Conservation (phyloP, 2,797 vertebrate species). For the Urosaurus nigricauda region DNA sequence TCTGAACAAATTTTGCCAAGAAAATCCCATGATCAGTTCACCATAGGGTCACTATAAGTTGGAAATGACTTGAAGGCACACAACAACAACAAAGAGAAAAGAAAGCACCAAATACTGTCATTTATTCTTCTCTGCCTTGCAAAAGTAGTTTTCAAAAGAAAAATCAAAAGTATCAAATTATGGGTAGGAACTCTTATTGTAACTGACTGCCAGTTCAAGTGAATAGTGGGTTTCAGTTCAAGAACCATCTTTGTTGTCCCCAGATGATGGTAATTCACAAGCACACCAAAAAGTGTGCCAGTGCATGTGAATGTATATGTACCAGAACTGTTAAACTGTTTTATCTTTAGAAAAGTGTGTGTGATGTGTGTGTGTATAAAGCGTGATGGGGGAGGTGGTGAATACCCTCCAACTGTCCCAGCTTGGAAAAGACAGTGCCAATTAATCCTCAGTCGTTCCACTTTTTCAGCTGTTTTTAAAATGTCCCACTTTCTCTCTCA, state of each 20-base stretch:
- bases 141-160: no score
- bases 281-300: background rate
- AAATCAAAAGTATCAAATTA: background rate
- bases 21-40: no score
- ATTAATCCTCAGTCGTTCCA: no score
- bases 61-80: no score
- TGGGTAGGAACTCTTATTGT: background rate
- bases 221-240: background rate
- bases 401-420: background rate
- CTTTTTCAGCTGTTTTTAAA: no score
- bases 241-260: background rate
- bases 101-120: background rate
- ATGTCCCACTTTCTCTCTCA: no score
- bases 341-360: background rate
- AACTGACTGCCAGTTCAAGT: background rate
- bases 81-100: no score
- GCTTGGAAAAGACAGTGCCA: no score
- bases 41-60: no score
- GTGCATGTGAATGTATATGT: background rate
- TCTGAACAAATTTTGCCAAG: no score
- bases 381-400: background rate
- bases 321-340: background rate
- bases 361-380: background rate
- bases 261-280: background rate
- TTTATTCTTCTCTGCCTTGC: no score